A percentile compares a stretch with the other conserved stretches of the same genome.
phyloP scores from a whole-genome alignment of 1,140 invertebrate species.

The Pogonomyrmex barbatus region DNA sequence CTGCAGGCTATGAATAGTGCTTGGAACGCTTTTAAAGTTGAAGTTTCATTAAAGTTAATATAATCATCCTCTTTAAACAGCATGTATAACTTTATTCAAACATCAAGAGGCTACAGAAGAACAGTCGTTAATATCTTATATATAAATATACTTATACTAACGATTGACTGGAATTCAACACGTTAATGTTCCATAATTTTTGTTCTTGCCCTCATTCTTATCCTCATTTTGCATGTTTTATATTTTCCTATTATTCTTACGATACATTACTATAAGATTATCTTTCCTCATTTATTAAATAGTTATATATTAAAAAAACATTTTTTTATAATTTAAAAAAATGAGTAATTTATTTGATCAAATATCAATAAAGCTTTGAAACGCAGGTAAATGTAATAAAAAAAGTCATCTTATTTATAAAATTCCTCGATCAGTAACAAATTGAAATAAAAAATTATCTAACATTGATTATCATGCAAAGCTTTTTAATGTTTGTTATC shows the following conservation, averaged over 20 bases:
- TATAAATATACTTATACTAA: constrained; percentile 50
- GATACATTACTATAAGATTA: not conserved
- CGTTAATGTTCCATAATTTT: constrained; percentile 32
- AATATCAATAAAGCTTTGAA: constrained; percentile 13
- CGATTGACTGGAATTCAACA: constrained; percentile 61
- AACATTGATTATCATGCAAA: not conserved
- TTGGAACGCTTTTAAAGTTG: constrained; percentile 46
- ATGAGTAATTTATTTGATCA: constrained; percentile 7
- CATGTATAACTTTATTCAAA: constrained; percentile 77
- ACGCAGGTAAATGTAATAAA: not conserved
- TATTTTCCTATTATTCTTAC: not conserved
- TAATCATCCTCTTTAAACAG: constrained; percentile 61
- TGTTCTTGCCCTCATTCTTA: not conserved
- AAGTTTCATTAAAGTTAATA: constrained; percentile 55
- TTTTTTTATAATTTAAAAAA: constrained; percentile 9
- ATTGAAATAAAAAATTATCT: constrained; percentile 10
- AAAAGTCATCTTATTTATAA: not conserved
- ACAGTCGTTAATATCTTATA: constrained; percentile 62
- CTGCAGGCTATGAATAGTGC: constrained; percentile 22
- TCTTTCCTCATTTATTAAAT: constrained; percentile 7
- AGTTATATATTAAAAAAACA: not conserved
- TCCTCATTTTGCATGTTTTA: not conserved
- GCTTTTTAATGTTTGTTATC: constrained; percentile 8
- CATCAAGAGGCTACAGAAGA: constrained; percentile 78
- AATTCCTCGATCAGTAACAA: constrained; percentile 23